Base-by-base conservation (phyloP, 2,797 vertebrate species). In the Pipistrellus nathusii region DNA sequence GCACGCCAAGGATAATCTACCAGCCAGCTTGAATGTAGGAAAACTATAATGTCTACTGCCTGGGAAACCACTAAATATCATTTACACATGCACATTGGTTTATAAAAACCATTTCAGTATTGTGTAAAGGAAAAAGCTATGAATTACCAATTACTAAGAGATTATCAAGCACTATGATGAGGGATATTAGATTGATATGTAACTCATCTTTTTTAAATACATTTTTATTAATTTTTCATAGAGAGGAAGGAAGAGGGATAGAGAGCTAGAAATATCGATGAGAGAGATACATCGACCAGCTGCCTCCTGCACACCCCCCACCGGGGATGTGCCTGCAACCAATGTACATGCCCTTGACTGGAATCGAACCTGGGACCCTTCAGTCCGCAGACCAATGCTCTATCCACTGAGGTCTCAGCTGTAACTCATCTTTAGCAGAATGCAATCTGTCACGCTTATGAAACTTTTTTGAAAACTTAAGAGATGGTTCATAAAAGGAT, bases 111-210 rank as follows among this genome's bases (percentile, higher is more conserved):
- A 83, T 88, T 84, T 87, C 30, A n/a, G 30, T 69, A 81, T 38
- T 81, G n/a, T 85, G 80, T 8, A 90, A n/a, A 92, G 68, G 14
- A 85, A 68, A 96, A 77, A 93, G 62, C 59, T 51, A 85, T 38
- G 41, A 69, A 88, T 89, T 84, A 85, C 30, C 88, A 94, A 72
- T 92, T 88, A 90, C 8, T 76, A 87, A 94, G 75, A 93, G 48
- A 72, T 53, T 68, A 55, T 11, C 32, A 82, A 76, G 32, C 81
- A 85, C 53, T 32, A 4, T 17, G 46, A 8, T 46, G 51, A 88
- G 35, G 30, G 41, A 87, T 35, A 53, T 59, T 68, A 75, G 38
- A 44, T 14, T 55, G 62, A 88, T 53, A 12, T 41, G 27, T 32
- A 59, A 18, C 75, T 85, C 30, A 23, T 41, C 46, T 80, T 92